Evolutionary conservation across 2,888 invertebrate genomes (phyloP).

Genomic region (Athripsodes cinereus): DNA sequence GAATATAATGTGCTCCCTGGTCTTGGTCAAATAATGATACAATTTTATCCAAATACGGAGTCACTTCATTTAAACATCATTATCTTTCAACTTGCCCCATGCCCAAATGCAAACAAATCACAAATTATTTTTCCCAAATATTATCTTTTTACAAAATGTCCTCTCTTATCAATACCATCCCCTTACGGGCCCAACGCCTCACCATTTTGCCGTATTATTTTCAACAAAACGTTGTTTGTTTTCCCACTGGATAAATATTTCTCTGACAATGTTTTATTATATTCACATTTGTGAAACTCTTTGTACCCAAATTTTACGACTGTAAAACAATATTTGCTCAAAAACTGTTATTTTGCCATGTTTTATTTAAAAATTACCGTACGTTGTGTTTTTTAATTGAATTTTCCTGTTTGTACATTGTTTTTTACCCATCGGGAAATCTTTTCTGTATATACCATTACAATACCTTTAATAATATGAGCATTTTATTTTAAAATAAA

Average conservation of each 20-base stretch:
- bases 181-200: neutral
- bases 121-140: neutral
- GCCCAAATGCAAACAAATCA: neutral
- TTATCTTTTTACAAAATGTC: too few relatives aligned
- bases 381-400: neutral
- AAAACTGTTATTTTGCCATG: neutral
- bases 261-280: neutral
- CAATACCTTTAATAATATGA: too few relatives aligned
- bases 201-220: neutral
- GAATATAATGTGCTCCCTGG: too few relatives aligned
- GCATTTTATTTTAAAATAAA: neutral
- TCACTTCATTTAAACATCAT: too few relatives aligned
- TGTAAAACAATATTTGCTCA: neutral
- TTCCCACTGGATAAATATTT: conserved; percentile 1
- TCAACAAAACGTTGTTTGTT: conserved; percentile 1
- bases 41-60: too few relatives aligned
- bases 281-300: neutral
- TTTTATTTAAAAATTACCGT: neutral
- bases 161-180: neutral
- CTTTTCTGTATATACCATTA: too few relatives aligned
- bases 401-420: neutral
- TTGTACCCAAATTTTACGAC: neutral
- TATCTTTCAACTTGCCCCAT: neutral
- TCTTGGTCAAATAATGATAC: too few relatives aligned
- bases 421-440: neutral